Evolutionary conservation across 2,888 invertebrate genomes (phyloP).

Genomic region (Ptychoptera contaminata): DNA sequence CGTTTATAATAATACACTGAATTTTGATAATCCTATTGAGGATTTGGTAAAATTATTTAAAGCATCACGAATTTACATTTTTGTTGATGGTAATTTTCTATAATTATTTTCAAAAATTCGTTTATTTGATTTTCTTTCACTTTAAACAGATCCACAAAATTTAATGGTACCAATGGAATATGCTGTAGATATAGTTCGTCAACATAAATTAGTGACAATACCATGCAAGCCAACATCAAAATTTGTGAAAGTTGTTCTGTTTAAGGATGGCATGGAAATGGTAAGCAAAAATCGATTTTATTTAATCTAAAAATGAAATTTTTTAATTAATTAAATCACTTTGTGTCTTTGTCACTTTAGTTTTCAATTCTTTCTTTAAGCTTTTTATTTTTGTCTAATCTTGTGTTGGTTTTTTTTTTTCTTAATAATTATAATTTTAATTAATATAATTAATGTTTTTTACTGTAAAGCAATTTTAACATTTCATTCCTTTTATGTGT

Average conservation of each 20-base stretch:
- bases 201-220: slow-evolving; percentile 24
- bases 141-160: slow-evolving; percentile 29
- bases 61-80: slow-evolving; percentile 35
- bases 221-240: slow-evolving; percentile 50
- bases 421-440: too few relatives aligned
- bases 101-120: too few relatives aligned
- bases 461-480: too few relatives aligned
- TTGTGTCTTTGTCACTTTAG: too few relatives aligned
- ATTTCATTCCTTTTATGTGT: too few relatives aligned
- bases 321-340: too few relatives aligned
- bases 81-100: slow-evolving; percentile 33
- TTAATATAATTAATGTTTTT: too few relatives aligned
- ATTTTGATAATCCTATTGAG: slow-evolving; percentile 21
- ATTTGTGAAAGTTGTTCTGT: slow-evolving; percentile 29
- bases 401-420: too few relatives aligned
- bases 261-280: slow-evolving; percentile 16
- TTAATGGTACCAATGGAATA: slow-evolving; percentile 33
- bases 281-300: too few relatives aligned
- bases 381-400: too few relatives aligned
- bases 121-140: background rate
- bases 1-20: slow-evolving; percentile 24
- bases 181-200: slow-evolving; percentile 12
- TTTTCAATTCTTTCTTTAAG: too few relatives aligned
- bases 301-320: slow-evolving; percentile 12
- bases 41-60: slow-evolving; percentile 22